A percentile compares a stretch with the other conserved stretches of the same genome.
phyloP scores from a whole-genome alignment of 1,140 invertebrate species.

The Magallana gigas region DNA sequence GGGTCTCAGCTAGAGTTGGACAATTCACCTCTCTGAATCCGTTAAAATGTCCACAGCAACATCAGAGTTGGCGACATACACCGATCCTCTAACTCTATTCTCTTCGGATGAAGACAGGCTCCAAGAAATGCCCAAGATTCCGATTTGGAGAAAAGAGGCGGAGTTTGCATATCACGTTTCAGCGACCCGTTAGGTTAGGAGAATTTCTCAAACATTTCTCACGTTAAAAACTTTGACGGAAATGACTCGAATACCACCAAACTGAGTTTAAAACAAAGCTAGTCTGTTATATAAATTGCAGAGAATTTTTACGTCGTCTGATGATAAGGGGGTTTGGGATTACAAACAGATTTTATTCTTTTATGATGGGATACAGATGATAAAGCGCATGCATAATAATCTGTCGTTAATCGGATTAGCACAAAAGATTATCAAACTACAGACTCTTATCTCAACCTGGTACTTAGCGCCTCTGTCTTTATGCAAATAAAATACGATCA shows the following conservation, averaged over 20 bases:
- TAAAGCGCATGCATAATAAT: conserved; percentile 6
- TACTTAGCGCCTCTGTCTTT: background rate
- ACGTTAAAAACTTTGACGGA: conserved; percentile 19
- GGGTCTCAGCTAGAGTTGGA: conserved; percentile 26
- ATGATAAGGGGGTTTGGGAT: background rate
- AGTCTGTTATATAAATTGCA: background rate
- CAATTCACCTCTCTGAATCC: conserved; percentile 13
- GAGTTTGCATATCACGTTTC: conserved; percentile 41
- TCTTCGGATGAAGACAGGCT: conserved; percentile 31
- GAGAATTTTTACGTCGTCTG: background rate
- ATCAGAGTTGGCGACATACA: conserved; percentile 6
- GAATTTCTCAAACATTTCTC: conserved; percentile 20
- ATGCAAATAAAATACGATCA: background rate
- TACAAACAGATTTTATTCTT: conserved; percentile 7
- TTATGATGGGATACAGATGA: conserved; percentile 18
- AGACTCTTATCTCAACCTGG: background rate
- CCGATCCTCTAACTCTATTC: conserved; percentile 11
- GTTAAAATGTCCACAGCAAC: conserved; percentile 31
- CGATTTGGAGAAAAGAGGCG: conserved; percentile 48
- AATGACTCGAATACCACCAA: conserved; percentile 35
- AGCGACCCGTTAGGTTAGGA: background rate
- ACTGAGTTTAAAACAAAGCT: background rate
- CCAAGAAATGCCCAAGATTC: conserved; percentile 39
- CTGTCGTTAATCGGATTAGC: conserved; percentile 21
- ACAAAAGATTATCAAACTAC: background rate